phyloP scores from a whole-genome alignment of 2,888 invertebrate genomes.

The Drosophila koepferae region DNA sequence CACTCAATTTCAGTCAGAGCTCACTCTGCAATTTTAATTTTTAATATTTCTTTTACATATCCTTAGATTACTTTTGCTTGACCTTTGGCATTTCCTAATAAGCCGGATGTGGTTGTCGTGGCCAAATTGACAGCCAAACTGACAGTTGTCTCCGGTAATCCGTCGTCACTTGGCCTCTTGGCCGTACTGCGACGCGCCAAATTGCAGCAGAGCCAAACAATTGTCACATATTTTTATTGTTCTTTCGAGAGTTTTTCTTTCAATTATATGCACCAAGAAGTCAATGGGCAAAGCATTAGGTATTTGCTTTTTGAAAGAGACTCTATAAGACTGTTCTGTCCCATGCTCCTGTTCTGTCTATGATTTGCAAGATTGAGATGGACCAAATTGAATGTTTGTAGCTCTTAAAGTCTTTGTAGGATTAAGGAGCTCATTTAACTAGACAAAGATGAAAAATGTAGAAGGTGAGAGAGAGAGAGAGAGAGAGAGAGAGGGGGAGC shows the following conservation, averaged over 20 bases:
- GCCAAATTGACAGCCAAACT: conserved; percentile 16
- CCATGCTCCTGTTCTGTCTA: background rate
- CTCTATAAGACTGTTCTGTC: background rate
- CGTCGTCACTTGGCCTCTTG: conserved; percentile 21
- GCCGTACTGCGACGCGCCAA: conserved; percentile 27
- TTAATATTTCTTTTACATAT: conserved; percentile 22
- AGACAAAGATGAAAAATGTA: background rate
- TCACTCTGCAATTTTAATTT: conserved; percentile 44
- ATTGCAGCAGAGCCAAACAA: background rate
- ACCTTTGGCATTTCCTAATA: conserved; percentile 7
- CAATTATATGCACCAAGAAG: background rate
- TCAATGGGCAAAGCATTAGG: background rate
- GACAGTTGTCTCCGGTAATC: conserved; percentile 43
- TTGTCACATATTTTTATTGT: conserved; percentile 2
- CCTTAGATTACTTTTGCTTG: conserved; percentile 1
- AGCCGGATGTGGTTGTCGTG: conserved; percentile 41
- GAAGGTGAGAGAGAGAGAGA: background rate
- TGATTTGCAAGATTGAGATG: background rate
- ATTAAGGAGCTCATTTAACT: background rate
- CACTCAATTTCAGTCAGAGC: background rate
- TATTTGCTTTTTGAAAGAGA: background rate
- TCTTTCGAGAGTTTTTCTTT: background rate
- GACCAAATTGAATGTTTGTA: background rate
- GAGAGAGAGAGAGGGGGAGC: background rate
- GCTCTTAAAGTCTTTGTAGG: background rate